Percentiles rank a stretch among this genome's conserved stretches.
Evolutionary conservation across 92 coral and sea anemone genomes (phyloP).

Genomic region (Muricea muricata): DNA sequence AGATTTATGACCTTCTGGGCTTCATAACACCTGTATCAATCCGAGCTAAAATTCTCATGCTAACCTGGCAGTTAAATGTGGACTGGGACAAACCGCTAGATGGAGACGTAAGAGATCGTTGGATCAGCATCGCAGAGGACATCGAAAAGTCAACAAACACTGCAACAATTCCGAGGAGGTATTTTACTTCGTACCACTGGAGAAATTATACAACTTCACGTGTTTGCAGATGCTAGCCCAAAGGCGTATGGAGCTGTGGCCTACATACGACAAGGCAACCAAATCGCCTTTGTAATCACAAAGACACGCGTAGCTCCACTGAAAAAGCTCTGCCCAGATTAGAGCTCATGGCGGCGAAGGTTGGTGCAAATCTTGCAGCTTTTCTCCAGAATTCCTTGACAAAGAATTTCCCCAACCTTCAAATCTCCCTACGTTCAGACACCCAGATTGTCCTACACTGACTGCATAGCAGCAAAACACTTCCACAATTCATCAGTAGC

Average conservation of each 20-base stretch:
- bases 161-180: no score
- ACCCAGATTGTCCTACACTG: slow-evolving; percentile 65
- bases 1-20: slow-evolving; percentile 45
- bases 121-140: slow-evolving; percentile 53
- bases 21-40: no score
- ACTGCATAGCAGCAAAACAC: no score
- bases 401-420: slow-evolving; percentile 26
- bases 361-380: no score
- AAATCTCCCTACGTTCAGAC: slow-evolving; percentile 56
- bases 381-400: background rate
- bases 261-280: background rate
- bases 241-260: slow-evolving; percentile 21
- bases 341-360: no score
- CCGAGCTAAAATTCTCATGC: slow-evolving; percentile 61
- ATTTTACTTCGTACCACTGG: no score
- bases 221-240: background rate
- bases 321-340: no score
- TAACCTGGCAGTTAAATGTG: slow-evolving; percentile 44
- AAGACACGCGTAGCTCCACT: slow-evolving; percentile 47
- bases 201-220: slow-evolving; percentile 28
- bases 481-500: no score
- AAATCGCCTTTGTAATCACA: slow-evolving; percentile 40
- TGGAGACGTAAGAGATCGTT: slow-evolving; percentile 6
- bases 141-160: slow-evolving; percentile 53
- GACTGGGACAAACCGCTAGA: no score